Conservation (phyloP, 2,888 invertebrate species). For the Hetaerina titia region DNA sequence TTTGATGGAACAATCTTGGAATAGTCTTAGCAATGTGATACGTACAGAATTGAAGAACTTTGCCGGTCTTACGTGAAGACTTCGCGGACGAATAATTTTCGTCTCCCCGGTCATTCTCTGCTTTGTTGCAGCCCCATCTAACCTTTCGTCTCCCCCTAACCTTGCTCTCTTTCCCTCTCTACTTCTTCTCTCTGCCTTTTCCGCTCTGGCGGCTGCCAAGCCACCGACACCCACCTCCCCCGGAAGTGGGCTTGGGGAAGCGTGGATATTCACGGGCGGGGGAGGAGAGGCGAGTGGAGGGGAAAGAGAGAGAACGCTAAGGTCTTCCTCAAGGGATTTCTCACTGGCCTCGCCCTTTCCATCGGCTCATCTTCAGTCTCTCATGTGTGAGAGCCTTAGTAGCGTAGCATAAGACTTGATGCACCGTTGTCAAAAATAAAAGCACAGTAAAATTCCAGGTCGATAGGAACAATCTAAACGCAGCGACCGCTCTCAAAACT, state of each 20-base stretch:
- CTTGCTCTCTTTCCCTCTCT: slow-evolving; percentile 48
- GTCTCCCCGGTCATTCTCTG: background rate
- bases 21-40: background rate
- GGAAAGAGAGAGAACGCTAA: background rate
- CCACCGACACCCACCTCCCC: slow-evolving; percentile 30
- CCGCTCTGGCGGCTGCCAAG: slow-evolving; percentile 56
- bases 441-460: too few relatives aligned
- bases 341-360: too few relatives aligned
- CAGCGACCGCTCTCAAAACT: too few relatives aligned
- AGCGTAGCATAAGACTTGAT: too few relatives aligned
- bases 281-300: background rate
- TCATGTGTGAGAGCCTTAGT: too few relatives aligned
- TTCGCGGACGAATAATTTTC: slow-evolving; percentile 6
- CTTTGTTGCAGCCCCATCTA: slow-evolving; percentile 9
- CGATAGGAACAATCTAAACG: too few relatives aligned
- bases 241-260: slow-evolving; percentile 65
- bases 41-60: background rate
- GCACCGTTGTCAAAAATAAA: too few relatives aligned
- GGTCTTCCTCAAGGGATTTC: background rate
- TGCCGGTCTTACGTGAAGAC: background rate
- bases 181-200: slow-evolving; percentile 1
- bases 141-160: slow-evolving; percentile 22
- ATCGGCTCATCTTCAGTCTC: too few relatives aligned
- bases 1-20: background rate
- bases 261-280: slow-evolving; percentile 45